A percentile compares a stretch with the other conserved stretches of the same genome.
Conservation (phyloP, 2,797 vertebrate genomes). For the Poecile montanus region DNA sequence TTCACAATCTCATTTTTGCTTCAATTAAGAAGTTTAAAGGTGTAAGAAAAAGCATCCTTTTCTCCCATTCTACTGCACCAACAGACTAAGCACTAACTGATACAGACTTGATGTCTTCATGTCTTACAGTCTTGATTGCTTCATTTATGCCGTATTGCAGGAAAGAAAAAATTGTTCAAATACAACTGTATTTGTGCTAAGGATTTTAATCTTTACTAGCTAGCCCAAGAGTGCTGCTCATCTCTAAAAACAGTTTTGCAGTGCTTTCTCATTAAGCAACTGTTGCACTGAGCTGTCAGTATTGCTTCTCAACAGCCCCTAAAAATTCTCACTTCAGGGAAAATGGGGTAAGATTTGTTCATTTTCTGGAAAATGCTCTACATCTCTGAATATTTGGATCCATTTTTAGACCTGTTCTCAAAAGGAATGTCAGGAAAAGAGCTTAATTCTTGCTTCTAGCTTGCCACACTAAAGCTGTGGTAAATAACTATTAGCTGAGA, state of each 20-base stretch:
- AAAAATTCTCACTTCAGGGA: background rate
- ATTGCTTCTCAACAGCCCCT: background rate
- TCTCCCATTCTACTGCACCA: background rate
- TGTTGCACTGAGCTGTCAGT: background rate
- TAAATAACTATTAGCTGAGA: background rate
- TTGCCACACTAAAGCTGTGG: background rate
- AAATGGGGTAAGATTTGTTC: background rate
- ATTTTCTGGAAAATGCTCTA: background rate
- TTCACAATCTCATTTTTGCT: background rate
- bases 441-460: background rate
- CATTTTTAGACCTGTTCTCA: background rate
- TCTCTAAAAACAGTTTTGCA: background rate
- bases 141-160: background rate
- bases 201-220: background rate
- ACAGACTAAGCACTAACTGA: background rate
- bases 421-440: background rate
- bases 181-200: background rate
- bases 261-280: background rate
- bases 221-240: background rate
- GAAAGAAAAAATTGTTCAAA: background rate
- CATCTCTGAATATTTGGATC: background rate
- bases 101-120: background rate
- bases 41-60: background rate
- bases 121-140: background rate
- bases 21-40: background rate